These are phyloP conservation scores for Lepidurus apus DNA, from an alignment of 1,140 invertebrate species.

Conservation along the genomic window DNA sequence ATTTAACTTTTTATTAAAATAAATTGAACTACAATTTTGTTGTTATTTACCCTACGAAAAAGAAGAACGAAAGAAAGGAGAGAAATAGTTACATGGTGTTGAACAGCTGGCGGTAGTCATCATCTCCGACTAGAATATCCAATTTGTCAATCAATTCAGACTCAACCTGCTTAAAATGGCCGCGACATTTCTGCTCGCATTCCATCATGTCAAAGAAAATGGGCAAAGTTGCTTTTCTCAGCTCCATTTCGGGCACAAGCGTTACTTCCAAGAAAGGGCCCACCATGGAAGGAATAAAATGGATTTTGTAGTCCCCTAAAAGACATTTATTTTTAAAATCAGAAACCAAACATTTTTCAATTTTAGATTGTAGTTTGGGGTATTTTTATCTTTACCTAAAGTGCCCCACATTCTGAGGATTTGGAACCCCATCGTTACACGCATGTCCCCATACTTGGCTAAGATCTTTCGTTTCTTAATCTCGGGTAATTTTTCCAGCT, in stretches of 20 bases:
- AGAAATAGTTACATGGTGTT: slow-evolving; percentile 79
- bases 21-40: neutral
- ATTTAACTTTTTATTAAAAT: neutral
- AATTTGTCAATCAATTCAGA: slow-evolving; percentile 88
- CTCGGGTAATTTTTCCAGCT: slow-evolving; percentile 75
- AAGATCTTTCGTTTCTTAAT: slow-evolving; percentile 71
- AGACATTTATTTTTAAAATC: slow-evolving; percentile 25
- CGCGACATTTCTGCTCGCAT: slow-evolving; percentile 73
- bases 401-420: slow-evolving; percentile 91
- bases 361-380: neutral
- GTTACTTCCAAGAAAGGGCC: slow-evolving; percentile 91
- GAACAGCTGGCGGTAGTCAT: slow-evolving; percentile 83
- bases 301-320: slow-evolving; percentile 69
- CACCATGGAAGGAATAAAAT: slow-evolving; percentile 89
- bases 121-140: slow-evolving; percentile 84
- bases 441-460: slow-evolving; percentile 78
- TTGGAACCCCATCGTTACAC: slow-evolving; percentile 86
- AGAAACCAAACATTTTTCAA: slow-evolving; percentile 28
- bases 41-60: slow-evolving; percentile 34
- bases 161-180: slow-evolving; percentile 83
- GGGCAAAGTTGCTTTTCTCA: slow-evolving; percentile 83
- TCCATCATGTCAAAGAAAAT: slow-evolving; percentile 98
- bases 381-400: slow-evolving; percentile 54
- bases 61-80: slow-evolving; percentile 12
- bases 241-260: slow-evolving; percentile 76